Evolutionary conservation across 2,113 vertebrate species (phyloP).

Genomic region (Ginglymostoma cirratum): DNA sequence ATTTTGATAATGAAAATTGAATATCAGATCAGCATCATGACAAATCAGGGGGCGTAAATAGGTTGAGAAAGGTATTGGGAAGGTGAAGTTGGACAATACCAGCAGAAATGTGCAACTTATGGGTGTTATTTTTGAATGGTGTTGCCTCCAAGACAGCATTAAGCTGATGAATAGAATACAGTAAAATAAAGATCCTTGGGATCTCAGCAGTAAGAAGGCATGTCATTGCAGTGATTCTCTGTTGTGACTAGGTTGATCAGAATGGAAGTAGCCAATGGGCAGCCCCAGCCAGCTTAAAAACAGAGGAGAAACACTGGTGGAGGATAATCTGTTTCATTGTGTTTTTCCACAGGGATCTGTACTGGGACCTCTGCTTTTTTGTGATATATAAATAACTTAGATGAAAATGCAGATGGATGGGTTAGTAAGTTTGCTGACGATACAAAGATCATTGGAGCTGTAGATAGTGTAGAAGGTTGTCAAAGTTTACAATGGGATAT

Average conservation of each 20-base stretch:
- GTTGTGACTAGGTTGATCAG: not conserved
- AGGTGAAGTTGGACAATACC: not conserved
- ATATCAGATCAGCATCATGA: not conserved
- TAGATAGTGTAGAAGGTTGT: too few species aligned
- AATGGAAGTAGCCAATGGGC: not conserved
- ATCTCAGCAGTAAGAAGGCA: not conserved
- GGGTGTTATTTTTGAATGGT: not conserved
- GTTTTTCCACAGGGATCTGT: too few species aligned
- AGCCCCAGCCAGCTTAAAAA: not conserved
- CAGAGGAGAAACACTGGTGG: not conserved
- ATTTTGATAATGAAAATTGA: not conserved
- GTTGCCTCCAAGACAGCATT: not conserved
- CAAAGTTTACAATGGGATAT: too few species aligned
- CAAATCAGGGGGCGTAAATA: not conserved
- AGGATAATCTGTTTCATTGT: too few species aligned
- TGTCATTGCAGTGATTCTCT: too few species aligned
- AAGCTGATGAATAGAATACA: not conserved
- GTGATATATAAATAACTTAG: too few species aligned
- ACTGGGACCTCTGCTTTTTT: too few species aligned
- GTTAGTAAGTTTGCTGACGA: too few species aligned
- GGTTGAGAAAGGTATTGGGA: too few species aligned
- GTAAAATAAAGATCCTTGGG: not conserved
- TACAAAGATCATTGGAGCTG: too few species aligned
- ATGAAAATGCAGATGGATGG: too few species aligned
- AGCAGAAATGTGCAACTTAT: not conserved